These are phyloP conservation scores for Toxotes lorentzi DNA, from an alignment of 2,797 vertebrate species.

Conservation along the genomic window DNA sequence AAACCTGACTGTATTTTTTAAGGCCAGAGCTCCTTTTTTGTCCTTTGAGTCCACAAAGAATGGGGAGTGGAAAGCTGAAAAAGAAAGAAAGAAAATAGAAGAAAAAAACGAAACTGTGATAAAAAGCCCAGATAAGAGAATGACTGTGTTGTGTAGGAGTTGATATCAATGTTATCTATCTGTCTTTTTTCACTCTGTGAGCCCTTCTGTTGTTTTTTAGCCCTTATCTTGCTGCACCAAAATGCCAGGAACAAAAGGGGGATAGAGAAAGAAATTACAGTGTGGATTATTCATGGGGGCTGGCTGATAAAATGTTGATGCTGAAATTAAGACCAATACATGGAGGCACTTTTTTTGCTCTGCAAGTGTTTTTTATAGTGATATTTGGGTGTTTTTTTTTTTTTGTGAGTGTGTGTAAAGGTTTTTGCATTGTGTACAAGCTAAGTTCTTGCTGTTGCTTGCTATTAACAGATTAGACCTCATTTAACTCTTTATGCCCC, in stretches of 20 bases:
- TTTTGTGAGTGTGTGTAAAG: slow-evolving; percentile 48
- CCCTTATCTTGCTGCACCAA: slow-evolving; percentile 96
- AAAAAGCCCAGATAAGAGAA: slow-evolving; percentile 93
- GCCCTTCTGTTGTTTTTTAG: slow-evolving; percentile 94
- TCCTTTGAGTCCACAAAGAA: slow-evolving; percentile 82
- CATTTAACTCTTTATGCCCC: slow-evolving; percentile 81
- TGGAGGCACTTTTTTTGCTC: slow-evolving; percentile 34
- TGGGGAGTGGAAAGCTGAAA: slow-evolving; percentile 66
- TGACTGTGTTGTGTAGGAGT: slow-evolving; percentile 94
- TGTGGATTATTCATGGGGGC: slow-evolving; percentile 84
- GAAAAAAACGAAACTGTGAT: slow-evolving; percentile 83
- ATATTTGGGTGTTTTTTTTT: slow-evolving; percentile 58
- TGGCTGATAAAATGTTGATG: slow-evolving; percentile 82
- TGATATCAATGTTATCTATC: slow-evolving; percentile 96
- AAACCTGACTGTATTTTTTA: slow-evolving; percentile 85
- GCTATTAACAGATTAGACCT: slow-evolving; percentile 77
- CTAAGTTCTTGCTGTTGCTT: slow-evolving; percentile 65
- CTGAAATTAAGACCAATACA: slow-evolving; percentile 85
- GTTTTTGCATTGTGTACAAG: slow-evolving; percentile 53
- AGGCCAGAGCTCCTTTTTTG: slow-evolving; percentile 80
- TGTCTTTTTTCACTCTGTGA: slow-evolving; percentile 94
- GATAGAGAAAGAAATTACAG: slow-evolving; percentile 87
- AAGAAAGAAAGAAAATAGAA: slow-evolving; percentile 49
- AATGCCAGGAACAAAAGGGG: slow-evolving; percentile 96
- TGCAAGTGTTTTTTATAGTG: slow-evolving; percentile 49